Percentiles rank a stretch among this genome's conserved stretches.
Conservation (phyloP, 2,888 invertebrate genomes). For the Gortyna flavago region DNA sequence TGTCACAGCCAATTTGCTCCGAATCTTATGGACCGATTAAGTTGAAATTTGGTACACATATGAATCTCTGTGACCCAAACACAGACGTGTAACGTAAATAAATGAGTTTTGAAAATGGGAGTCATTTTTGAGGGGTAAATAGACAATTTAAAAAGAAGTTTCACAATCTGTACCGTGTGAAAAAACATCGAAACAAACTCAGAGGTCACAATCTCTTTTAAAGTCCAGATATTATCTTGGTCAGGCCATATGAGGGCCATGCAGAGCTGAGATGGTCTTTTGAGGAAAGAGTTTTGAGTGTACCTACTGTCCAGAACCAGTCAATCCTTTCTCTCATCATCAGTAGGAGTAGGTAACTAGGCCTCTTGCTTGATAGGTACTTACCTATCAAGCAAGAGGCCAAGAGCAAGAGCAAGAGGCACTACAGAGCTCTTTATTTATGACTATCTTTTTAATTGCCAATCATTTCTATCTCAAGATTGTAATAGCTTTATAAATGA, state of each 20-base stretch:
- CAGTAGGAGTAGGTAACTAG: no score
- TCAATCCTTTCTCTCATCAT: background rate
- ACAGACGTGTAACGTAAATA: no score
- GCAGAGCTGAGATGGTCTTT: background rate
- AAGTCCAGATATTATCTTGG: background rate
- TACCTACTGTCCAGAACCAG: background rate
- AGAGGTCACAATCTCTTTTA: background rate
- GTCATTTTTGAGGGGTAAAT: no score
- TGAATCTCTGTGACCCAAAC: no score
- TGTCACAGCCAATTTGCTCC: no score
- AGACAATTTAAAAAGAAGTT: no score
- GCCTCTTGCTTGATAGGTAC: no score
- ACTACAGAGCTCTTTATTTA: background rate
- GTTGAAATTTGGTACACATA: no score
- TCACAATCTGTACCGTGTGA: no score
- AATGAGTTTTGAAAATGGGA: no score
- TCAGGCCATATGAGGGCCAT: background rate
- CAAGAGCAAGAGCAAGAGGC: no score
- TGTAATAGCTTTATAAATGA: slow-evolving; percentile 18
- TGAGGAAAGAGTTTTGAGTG: background rate
- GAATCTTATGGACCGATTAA: no score
- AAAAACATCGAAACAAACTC: background rate
- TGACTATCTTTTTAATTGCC: slow-evolving; percentile 18
- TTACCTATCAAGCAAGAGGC: background rate
- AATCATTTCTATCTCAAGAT: slow-evolving; percentile 25